Evolutionary conservation across 2,888 invertebrate species (phyloP).

Genomic region (Nycteola revayana): DNA sequence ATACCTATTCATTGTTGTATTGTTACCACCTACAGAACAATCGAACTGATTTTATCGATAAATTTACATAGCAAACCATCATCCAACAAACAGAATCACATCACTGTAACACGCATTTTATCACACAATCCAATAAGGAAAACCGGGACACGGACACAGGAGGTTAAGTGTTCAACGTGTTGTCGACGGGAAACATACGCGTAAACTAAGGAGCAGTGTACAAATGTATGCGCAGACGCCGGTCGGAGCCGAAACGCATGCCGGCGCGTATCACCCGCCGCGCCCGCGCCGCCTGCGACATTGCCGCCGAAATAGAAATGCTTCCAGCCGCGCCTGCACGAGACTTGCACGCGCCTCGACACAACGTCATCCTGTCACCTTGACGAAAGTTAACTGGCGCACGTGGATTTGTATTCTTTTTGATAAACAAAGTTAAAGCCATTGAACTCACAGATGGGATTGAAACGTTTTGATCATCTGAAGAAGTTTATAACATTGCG

Average conservation of each 20-base stretch:
- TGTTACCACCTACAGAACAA: no score
- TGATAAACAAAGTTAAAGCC: no score
- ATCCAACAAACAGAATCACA: no score
- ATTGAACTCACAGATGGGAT: no score
- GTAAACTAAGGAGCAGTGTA: slow-evolving; percentile 58
- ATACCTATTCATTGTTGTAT: no score
- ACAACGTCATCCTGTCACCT: slow-evolving; percentile 32
- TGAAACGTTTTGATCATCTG: no score
- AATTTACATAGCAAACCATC: no score
- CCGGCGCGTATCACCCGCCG: slow-evolving; percentile 42
- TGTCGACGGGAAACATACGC: slow-evolving; percentile 56
- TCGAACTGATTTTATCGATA: no score
- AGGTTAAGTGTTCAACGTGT: slow-evolving; percentile 58
- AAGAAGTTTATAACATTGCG: no score
- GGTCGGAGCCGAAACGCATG: slow-evolving; percentile 38
- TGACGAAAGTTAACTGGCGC: slow-evolving; percentile 16
- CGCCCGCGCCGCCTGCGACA: slow-evolving; percentile 46
- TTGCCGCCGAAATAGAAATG: slow-evolving; percentile 72
- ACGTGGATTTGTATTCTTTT: neutral
- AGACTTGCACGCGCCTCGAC: slow-evolving; percentile 24
- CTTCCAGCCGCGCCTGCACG: slow-evolving; percentile 41
- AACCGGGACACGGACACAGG: slow-evolving; percentile 10
- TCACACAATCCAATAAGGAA: slow-evolving; percentile 20
- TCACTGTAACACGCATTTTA: slow-evolving; percentile 4
- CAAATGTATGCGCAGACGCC: slow-evolving; percentile 50